These are phyloP conservation scores for Epinephelus malabaricus DNA, from an alignment of 2,797 vertebrate genomes.

Conservation along the genomic window DNA sequence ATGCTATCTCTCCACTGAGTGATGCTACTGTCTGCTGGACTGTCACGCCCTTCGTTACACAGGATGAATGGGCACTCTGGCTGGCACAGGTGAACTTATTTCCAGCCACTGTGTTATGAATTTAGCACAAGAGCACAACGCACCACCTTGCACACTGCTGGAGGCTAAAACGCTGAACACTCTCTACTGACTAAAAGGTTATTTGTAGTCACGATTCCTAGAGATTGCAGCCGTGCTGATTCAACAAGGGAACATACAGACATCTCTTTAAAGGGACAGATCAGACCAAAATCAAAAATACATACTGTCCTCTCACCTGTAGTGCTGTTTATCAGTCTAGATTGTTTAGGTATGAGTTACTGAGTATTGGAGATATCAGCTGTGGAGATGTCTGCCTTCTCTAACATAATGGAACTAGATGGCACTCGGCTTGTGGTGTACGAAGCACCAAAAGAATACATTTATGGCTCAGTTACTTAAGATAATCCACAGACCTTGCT, in stretches of 20 bases:
- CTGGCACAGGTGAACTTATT: slow-evolving; percentile 59
- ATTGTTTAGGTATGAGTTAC: too few species aligned
- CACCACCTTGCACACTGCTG: slow-evolving; percentile 16
- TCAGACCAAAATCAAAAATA: too few species aligned
- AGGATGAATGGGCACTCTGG: slow-evolving; percentile 61
- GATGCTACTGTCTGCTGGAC: slow-evolving; percentile 51
- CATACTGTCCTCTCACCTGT: too few species aligned
- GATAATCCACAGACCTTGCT: too few species aligned
- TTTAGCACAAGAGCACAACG: slow-evolving; percentile 35
- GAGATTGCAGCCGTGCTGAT: slow-evolving; percentile 29
- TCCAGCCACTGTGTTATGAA: slow-evolving; percentile 55
- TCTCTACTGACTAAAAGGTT: slow-evolving; percentile 28
- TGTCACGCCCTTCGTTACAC: slow-evolving; percentile 51
- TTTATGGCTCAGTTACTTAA: too few species aligned
- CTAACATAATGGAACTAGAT: too few species aligned
- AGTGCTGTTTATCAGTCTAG: too few species aligned
- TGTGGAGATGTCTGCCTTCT: too few species aligned
- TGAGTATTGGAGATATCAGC: too few species aligned
- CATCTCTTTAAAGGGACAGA: not conserved
- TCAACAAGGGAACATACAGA: slow-evolving; percentile 5
- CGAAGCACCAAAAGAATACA: too few species aligned
- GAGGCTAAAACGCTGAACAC: slow-evolving; percentile 46
- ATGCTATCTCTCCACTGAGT: slow-evolving; percentile 55
- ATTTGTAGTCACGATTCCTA: slow-evolving; percentile 40
- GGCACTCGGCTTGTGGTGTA: too few species aligned